Conservation (phyloP, 2,888 invertebrate genomes). For the Glyphotaelius pellucidus region DNA sequence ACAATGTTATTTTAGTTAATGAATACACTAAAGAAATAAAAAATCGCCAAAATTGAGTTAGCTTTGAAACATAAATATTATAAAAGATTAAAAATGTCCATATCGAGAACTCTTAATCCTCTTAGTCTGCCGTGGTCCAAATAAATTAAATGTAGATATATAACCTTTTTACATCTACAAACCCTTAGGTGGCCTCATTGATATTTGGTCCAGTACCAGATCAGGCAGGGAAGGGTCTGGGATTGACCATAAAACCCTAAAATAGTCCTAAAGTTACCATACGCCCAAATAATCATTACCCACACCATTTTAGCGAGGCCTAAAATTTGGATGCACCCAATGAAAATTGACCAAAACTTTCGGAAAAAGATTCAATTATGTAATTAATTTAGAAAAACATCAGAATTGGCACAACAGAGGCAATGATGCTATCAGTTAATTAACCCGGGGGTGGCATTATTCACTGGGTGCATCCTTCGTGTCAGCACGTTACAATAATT, state of each 20-base stretch:
- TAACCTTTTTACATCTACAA: not conserved
- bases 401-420: too few species aligned
- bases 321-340: conserved; percentile 6
- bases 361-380: not conserved
- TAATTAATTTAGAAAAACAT: not conserved
- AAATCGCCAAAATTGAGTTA: not conserved
- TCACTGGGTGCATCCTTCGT: not conserved
- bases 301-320: not conserved
- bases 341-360: not conserved
- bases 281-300: conserved; percentile 12
- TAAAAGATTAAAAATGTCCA: not conserved
- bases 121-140: not conserved
- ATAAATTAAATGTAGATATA: not conserved
- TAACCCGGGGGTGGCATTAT: not conserved
- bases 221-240: conserved; percentile 1
- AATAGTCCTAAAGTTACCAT: not conserved
- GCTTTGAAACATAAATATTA: not conserved
- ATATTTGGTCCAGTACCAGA: conserved; percentile 40
- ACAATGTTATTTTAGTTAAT: not conserved
- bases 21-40: not conserved
- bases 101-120: not conserved
- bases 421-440: not conserved
- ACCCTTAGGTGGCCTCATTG: not conserved
- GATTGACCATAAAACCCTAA: conserved; percentile 13
- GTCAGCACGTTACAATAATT: not conserved